Percentiles rank a stretch among this genome's conserved stretches.
phyloP scores from a whole-genome alignment of 2,797 vertebrate genomes.

The Bovichtus diacanthus region DNA sequence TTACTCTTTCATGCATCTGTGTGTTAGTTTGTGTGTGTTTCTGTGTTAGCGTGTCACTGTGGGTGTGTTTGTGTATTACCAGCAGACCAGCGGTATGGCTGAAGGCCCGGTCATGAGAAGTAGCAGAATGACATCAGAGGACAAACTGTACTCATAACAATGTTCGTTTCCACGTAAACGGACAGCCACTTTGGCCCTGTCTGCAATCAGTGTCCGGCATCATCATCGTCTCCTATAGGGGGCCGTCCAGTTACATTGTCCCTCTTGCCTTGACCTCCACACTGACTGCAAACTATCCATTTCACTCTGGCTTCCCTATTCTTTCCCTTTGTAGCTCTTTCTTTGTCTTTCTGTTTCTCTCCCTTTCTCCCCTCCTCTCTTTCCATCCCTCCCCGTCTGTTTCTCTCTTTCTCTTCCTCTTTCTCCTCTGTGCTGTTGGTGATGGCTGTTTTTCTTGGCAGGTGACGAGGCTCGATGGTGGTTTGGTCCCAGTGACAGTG shows the following conservation, averaged over 20 bases:
- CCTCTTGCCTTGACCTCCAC: constrained; percentile 38
- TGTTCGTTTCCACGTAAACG: constrained; percentile 74
- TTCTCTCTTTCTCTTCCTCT: constrained; percentile 53
- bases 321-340: constrained; percentile 35
- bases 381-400: constrained; percentile 53
- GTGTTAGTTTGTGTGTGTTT: constrained; percentile 8
- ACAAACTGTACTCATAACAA: constrained; percentile 84
- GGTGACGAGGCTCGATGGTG: constrained; percentile 33
- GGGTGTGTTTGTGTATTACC: constrained; percentile 31
- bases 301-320: constrained; percentile 35
- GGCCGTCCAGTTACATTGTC: constrained; percentile 29
- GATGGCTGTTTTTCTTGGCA: constrained; percentile 71
- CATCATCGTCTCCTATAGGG: constrained; percentile 18
- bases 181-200: constrained; percentile 40
- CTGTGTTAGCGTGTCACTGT: constrained; percentile 35
- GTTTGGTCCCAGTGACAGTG: constrained; percentile 75
- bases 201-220: constrained; percentile 41
- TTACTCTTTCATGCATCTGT: not conserved
- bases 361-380: constrained; percentile 31
- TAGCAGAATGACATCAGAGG: constrained; percentile 79
- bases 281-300: constrained; percentile 27
- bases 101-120: constrained; percentile 62
- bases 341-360: constrained; percentile 22
- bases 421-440: constrained; percentile 32
- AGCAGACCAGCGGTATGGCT: constrained; percentile 58